A percentile compares a stretch with the other conserved stretches of the same genome.
Evolutionary conservation across 2,797 vertebrate species (phyloP).

Genomic region (Betta splendens): DNA sequence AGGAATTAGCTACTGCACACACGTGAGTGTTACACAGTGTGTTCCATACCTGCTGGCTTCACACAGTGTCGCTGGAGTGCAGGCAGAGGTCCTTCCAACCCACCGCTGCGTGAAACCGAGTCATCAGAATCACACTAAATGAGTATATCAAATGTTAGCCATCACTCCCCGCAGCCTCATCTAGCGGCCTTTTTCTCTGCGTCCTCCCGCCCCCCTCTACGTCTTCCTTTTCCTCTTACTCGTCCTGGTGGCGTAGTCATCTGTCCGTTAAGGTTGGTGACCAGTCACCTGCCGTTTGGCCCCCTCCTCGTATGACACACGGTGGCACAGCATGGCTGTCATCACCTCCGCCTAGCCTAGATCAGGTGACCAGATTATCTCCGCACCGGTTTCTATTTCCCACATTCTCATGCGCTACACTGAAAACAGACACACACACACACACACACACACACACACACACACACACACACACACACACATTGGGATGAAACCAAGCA

Average conservation of each 20-base stretch:
- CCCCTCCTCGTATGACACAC: conserved; percentile 76
- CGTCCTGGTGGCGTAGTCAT: conserved; percentile 50
- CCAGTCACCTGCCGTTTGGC: conserved; percentile 71
- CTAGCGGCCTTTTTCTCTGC: conserved; percentile 19
- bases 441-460: too few relatives aligned
- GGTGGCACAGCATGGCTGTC: conserved; percentile 74
- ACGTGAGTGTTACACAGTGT: conserved; percentile 37
- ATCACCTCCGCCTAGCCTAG: conserved; percentile 54
- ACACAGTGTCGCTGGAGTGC: conserved; percentile 67
- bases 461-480: too few relatives aligned
- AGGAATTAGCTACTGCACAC: conserved; percentile 30
- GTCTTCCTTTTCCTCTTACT: conserved; percentile 19
- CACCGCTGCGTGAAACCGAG: conserved; percentile 38
- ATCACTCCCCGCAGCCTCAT: conserved; percentile 26
- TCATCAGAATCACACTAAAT: conserved; percentile 40
- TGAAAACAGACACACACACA: conserved; percentile 58
- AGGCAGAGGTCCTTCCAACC: conserved; percentile 53
- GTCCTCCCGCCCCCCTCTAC: background rate
- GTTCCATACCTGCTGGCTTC: conserved; percentile 69
- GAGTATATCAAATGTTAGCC: conserved; percentile 50
- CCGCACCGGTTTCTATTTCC: conserved; percentile 63
- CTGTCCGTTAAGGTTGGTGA: conserved; percentile 64
- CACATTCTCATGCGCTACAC: conserved; percentile 59
- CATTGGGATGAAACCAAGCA: conserved; percentile 46
- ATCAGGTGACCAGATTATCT: conserved; percentile 77